Percentiles rank a stretch among this genome's conserved stretches.
These are phyloP conservation scores for Cyprinodon tularosa DNA, from an alignment of 2,113 vertebrate genomes.

Conservation along the genomic window DNA sequence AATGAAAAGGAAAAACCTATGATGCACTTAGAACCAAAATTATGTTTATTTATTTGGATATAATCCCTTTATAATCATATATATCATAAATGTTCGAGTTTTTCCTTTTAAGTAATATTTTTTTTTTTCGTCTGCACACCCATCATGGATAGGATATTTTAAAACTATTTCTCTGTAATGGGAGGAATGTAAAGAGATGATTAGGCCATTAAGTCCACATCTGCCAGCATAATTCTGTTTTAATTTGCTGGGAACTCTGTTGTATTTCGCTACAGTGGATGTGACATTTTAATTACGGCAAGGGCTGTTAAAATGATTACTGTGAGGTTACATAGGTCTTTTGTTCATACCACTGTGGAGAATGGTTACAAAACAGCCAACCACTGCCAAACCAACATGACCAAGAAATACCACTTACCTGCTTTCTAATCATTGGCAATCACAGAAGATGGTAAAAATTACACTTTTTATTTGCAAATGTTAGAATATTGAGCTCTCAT, in stretches of 20 bases:
- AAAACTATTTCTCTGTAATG: constrained; percentile 58
- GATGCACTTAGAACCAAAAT: no score
- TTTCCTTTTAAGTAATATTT: background rate
- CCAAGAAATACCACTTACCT: constrained; percentile 29
- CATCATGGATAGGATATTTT: constrained; percentile 30
- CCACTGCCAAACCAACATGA: constrained; percentile 19
- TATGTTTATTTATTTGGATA: no score
- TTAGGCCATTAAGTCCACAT: constrained; percentile 80
- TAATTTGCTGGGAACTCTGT: constrained; percentile 71
- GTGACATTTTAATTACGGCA: constrained; percentile 77
- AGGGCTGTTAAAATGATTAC: constrained; percentile 66
- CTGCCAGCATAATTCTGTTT: constrained; percentile 78
- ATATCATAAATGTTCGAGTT: constrained; percentile 45
- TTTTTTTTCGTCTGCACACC: constrained; percentile 16
- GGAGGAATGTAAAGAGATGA: constrained; percentile 69
- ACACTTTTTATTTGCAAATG: background rate
- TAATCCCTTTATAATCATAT: background rate
- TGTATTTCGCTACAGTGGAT: constrained; percentile 61
- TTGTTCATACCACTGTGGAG: constrained; percentile 34
- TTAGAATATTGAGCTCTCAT: background rate
- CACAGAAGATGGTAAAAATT: background rate
- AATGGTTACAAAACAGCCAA: constrained; percentile 22
- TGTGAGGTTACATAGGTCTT: constrained; percentile 31
- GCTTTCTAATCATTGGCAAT: constrained; percentile 16
- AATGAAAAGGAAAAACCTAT: no score